phyloP scores from a whole-genome alignment of 1,140 invertebrate species.

The Drosophila jambulina region DNA sequence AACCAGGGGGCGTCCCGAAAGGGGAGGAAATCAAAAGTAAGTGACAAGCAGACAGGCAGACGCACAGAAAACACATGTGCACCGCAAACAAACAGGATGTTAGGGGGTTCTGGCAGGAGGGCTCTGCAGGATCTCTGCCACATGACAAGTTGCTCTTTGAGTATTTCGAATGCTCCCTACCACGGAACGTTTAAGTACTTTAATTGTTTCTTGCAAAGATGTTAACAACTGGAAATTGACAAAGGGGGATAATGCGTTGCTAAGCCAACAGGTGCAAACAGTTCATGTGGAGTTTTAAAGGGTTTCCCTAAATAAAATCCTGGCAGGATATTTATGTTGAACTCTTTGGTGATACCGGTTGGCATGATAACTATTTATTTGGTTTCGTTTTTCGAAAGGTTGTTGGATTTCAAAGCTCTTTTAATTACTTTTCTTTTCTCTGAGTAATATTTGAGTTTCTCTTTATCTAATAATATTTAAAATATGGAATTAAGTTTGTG shows the following conservation, averaged over 20 bases:
- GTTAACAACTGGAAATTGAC: constrained; percentile 33
- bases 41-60: constrained; percentile 79
- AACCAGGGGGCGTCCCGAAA: constrained; percentile 31
- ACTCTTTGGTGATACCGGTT: neutral
- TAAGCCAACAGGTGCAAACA: neutral
- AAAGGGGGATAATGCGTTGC: neutral
- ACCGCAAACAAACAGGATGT: constrained; percentile 72
- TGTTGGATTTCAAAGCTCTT: neutral
- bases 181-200: constrained; percentile 59
- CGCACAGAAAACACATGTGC: constrained; percentile 81
- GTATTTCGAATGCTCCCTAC: constrained; percentile 55
- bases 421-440: too few species aligned
- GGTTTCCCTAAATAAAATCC: neutral
- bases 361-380: neutral
- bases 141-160: constrained; percentile 72
- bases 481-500: too few species aligned
- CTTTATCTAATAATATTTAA: too few species aligned
- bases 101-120: neutral
- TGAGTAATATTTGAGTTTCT: too few species aligned
- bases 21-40: constrained; percentile 79
- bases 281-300: neutral
- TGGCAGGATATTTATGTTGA: too few species aligned
- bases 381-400: neutral
- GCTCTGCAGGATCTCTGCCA: constrained; percentile 2
- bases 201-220: constrained; percentile 64